A percentile compares a stretch with the other conserved stretches of the same genome.
Evolutionary conservation across 2,113 vertebrate species (phyloP).

Genomic region (Lycaon pictus): DNA sequence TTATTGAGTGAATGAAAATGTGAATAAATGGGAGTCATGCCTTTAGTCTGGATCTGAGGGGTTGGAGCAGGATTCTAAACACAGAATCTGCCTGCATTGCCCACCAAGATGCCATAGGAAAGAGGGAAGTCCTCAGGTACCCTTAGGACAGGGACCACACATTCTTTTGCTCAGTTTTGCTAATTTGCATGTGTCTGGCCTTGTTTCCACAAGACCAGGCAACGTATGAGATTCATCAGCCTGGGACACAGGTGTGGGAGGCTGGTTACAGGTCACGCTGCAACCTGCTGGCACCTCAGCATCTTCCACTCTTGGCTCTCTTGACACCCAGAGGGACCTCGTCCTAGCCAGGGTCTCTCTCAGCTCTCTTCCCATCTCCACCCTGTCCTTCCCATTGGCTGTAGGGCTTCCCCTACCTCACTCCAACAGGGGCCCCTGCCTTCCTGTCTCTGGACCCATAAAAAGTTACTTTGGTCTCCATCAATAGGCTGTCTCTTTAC

Average conservation of each 20-base stretch:
- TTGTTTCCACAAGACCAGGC: not conserved
- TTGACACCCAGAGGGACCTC: not conserved
- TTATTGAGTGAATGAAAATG: not conserved
- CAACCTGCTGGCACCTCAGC: not conserved
- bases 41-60: not conserved
- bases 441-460: slow-evolving; percentile 69
- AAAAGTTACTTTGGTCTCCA: slow-evolving; percentile 77
- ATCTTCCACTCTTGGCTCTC: not conserved
- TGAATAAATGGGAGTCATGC: not conserved
- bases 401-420: not conserved
- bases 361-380: not conserved
- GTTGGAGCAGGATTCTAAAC: not conserved
- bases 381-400: not conserved
- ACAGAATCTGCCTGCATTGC: not conserved
- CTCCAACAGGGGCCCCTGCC: not conserved
- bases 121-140: not conserved
- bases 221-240: not conserved
- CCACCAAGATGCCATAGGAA: not conserved
- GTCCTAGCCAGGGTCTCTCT: not conserved
- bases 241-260: not conserved
- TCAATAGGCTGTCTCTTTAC: slow-evolving; percentile 64
- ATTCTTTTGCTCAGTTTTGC: not conserved
- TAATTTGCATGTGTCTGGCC: not conserved
- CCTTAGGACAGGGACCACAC: not conserved
- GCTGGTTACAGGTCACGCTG: not conserved